Conservation (phyloP, 2,113 vertebrate species). For the Buteo buteo region DNA sequence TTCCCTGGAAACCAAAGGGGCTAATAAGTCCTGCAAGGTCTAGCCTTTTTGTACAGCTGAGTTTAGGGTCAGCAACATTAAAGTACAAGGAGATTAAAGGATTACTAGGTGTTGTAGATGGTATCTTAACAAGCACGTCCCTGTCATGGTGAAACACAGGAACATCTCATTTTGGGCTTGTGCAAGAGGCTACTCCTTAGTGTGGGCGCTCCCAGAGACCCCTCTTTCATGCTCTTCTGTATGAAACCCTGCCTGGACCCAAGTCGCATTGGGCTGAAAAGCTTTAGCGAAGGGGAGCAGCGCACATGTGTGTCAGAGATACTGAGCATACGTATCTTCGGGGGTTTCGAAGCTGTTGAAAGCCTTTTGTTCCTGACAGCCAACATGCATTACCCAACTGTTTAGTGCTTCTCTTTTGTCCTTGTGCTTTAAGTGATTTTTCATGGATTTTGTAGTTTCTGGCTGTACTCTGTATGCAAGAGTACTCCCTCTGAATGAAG, state of each 20-base stretch:
- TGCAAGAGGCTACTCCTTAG: background rate
- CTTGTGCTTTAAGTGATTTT: background rate
- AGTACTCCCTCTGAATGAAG: background rate
- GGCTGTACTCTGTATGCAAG: background rate
- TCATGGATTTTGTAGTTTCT: background rate
- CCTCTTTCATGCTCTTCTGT: background rate
- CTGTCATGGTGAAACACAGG: background rate
- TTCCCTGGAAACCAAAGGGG: background rate
- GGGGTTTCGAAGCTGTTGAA: background rate
- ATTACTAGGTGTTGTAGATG: background rate
- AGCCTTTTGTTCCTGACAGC: background rate
- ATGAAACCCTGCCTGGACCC: background rate
- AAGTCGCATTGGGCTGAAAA: background rate
- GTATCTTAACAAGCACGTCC: background rate
- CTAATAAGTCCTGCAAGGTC: background rate
- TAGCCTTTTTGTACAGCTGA: background rate
- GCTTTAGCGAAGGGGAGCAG: background rate
- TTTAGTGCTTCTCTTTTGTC: slow-evolving; percentile 17
- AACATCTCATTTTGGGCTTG: background rate
- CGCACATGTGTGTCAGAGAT: accelerated
- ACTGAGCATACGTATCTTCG: accelerated
- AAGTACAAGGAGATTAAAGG: background rate
- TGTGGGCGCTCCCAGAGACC: background rate
- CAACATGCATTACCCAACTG: background rate
- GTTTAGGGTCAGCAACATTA: background rate